Conservation (phyloP, 2,888 invertebrate genomes). For the Drosophila anomalata region DNA sequence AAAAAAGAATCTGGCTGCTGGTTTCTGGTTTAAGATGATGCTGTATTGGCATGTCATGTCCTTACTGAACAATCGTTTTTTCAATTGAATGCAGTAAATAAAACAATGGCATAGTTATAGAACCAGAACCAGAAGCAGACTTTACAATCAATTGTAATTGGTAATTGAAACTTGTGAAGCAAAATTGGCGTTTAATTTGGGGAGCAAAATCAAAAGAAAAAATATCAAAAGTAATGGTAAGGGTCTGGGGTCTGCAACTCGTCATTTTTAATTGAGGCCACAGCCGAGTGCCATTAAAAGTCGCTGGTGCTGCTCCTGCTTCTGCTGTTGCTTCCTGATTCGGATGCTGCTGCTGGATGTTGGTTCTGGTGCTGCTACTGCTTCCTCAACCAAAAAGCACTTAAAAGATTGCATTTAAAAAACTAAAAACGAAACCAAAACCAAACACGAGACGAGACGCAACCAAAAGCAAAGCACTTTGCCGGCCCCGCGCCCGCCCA, state of each 20-base stretch:
- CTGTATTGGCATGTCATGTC: too few relatives aligned
- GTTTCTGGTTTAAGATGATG: not conserved
- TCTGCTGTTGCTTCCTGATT: constrained; percentile 3
- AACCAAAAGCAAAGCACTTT: constrained; percentile 52
- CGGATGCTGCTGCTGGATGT: not conserved
- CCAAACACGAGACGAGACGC: constrained; percentile 36
- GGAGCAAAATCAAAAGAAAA: not conserved
- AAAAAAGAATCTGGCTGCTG: not conserved
- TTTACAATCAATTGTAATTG: constrained; percentile 29
- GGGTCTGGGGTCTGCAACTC: constrained; percentile 17
- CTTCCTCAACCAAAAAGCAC: constrained; percentile 64
- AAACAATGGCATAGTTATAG: constrained; percentile 26
- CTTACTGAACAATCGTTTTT: constrained; percentile 21
- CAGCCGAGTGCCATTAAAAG: constrained; percentile 62
- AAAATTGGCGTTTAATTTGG: constrained; percentile 44
- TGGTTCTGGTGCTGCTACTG: constrained; percentile 11
- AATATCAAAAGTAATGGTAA: not conserved
- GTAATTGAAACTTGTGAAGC: constrained; percentile 44
- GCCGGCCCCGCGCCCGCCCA: constrained; percentile 32
- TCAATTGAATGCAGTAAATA: constrained; percentile 46
- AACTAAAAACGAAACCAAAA: constrained; percentile 46
- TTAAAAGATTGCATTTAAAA: constrained; percentile 70
- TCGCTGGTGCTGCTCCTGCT: constrained; percentile 46
- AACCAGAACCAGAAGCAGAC: constrained; percentile 6
- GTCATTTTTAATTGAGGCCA: constrained; percentile 51